Base-by-base conservation (phyloP, 1,140 invertebrate genomes). In the Dufourea novaeangliae region DNA sequence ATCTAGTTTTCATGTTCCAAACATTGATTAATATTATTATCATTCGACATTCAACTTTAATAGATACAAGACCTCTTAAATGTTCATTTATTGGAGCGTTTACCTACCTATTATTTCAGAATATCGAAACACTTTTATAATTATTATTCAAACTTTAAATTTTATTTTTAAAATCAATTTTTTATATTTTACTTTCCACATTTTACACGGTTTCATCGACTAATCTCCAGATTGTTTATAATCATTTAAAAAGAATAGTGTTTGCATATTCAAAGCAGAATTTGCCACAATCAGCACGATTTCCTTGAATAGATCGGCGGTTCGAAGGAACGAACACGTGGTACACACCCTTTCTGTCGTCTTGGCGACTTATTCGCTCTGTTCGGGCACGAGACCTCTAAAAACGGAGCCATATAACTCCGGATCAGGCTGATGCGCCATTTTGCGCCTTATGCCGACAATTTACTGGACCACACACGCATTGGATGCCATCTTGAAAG, bases 381-480 rank as follows among this genome's bases (percentile, higher is more conserved):
- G n/a, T 27, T 63, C 39, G 32, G 22, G 32, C 46, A 25, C 39
- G 44, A 41, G 25, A 37, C 46, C 52, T 44, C 63, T 78, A 56
- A 71, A 67, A 80, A 68, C 54, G 77, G 1, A 54, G 34, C 68
- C 73, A 59, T 85, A 85, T 85, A 85, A 85, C 83, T 85, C 50
- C 54, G 83, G 83, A 85, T 85, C 78, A 85, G 57, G 72, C 82
- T 85, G 83, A 85, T 85, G 83, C 83, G 82, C 57, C 83, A 85
- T 85, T 85, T 85, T 81, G 83, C 82, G 83, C 78, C 72, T 84
- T 85, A 81, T 72, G 70, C 66, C 74, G 82, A 80, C 79, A 81
- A 85, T 85, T 85, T 85, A 85, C 82, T 78, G 83, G 83, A 85
- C 83, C 83, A 85, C 83, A 85, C 83, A 83, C 72, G 68, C 32